phyloP scores from a whole-genome alignment of 2,113 vertebrate genomes.

The Isichthys henryi region DNA sequence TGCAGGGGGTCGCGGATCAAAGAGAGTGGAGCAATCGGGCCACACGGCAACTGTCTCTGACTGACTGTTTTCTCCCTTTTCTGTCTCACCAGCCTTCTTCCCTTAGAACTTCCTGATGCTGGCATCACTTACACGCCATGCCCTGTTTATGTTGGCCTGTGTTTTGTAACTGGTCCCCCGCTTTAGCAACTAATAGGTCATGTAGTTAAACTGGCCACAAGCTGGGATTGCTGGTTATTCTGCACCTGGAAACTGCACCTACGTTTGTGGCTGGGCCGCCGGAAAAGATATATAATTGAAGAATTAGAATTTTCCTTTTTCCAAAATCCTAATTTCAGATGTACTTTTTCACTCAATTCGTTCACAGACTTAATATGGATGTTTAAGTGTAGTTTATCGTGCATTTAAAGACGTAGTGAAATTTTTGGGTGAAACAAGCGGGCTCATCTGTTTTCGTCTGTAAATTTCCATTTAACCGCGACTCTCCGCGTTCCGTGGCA shows the following conservation, averaged over 20 bases:
- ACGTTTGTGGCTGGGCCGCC: neutral
- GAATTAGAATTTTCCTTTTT: neutral
- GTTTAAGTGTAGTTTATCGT: neutral
- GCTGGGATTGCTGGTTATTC: neutral
- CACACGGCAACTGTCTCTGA: neutral
- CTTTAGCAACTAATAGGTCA: neutral
- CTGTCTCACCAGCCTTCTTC: neutral
- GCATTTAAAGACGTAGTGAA: neutral
- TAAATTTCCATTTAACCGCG: neutral
- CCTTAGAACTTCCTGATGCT: neutral
- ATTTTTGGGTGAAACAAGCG: neutral
- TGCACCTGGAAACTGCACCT: neutral
- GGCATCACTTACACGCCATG: neutral
- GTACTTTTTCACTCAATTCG: neutral
- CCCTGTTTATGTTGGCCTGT: neutral
- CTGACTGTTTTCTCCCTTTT: neutral
- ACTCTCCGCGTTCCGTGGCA: too few relatives aligned
- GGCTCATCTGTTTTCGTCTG: neutral
- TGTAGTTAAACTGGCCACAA: neutral
- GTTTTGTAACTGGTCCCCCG: neutral
- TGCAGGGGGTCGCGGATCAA: neutral
- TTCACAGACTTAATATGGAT: neutral
- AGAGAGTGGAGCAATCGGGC: neutral
- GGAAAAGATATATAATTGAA: neutral
- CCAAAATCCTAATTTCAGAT: neutral